Evolutionary conservation across 2,888 invertebrate genomes (phyloP).

Genomic region (Geophilus truncorum): DNA sequence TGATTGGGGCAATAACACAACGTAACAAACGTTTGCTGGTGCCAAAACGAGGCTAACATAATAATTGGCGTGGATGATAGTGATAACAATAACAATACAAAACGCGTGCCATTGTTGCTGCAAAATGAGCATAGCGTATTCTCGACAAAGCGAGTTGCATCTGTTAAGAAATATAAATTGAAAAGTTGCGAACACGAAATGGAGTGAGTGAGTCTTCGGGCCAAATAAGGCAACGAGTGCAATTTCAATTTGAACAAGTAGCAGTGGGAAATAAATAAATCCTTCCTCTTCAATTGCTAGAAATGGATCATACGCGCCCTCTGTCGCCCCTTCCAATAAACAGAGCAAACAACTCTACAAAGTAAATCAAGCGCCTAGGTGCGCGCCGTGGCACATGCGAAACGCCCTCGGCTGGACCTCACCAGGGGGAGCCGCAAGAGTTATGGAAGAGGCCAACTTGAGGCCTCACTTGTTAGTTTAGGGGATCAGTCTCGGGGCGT

Average conservation of each 20-base stretch:
- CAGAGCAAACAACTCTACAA: slow-evolving; percentile 10
- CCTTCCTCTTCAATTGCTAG: background rate
- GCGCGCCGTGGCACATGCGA: background rate
- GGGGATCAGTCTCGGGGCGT: background rate
- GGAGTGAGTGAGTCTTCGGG: no score
- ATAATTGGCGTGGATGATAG: background rate
- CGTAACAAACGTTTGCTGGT: background rate
- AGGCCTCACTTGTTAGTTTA: background rate
- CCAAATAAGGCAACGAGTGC: no score
- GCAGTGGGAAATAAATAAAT: background rate
- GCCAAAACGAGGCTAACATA: background rate
- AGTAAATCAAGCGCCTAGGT: background rate
- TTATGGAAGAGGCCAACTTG: background rate
- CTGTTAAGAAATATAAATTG: background rate
- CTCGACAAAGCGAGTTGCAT: background rate
- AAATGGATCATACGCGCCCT: background rate
- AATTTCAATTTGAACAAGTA: background rate
- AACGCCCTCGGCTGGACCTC: slow-evolving; percentile 1
- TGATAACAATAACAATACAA: background rate
- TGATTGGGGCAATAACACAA: background rate
- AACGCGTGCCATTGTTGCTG: background rate
- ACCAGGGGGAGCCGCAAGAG: background rate
- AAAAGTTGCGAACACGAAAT: background rate
- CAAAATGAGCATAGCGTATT: background rate
- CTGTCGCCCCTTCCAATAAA: background rate